Conservation (phyloP, 2,888 invertebrate genomes). For the Tetramorium bicarinatum region DNA sequence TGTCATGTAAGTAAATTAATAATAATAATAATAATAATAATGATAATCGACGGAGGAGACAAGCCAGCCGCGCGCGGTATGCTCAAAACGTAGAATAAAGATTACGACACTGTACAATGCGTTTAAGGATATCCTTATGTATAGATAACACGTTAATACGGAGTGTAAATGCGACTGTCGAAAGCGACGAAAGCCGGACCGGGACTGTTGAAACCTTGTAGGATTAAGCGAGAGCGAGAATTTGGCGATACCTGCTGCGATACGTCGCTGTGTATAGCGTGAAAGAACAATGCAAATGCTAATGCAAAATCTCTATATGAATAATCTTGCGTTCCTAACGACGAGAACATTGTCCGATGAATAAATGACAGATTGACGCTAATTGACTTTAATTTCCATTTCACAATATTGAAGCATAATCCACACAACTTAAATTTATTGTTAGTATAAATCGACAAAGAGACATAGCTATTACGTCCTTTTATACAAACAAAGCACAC, state of each 20-base stretch:
- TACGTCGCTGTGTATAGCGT: constrained; percentile 36
- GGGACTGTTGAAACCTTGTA: constrained; percentile 45
- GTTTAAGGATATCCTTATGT: constrained; percentile 73
- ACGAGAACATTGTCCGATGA: constrained; percentile 53
- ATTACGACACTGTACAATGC: constrained; percentile 74
- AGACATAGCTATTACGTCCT: not conserved
- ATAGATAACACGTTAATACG: constrained; percentile 59
- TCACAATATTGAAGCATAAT: constrained; percentile 8
- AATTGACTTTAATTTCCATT: constrained; percentile 51
- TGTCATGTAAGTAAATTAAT: constrained; percentile 40
- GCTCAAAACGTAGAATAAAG: constrained; percentile 82
- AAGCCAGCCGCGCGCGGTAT: constrained; percentile 82
- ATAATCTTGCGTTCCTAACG: constrained; percentile 55
- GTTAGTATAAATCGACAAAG: not conserved
- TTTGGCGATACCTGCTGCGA: constrained; percentile 36
- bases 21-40: constrained; percentile 41
- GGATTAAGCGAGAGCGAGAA: constrained; percentile 38
- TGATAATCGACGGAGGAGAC: constrained; percentile 44
- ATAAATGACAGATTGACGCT: constrained; percentile 56
- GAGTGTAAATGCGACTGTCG: constrained; percentile 49
- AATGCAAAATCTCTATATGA: constrained; percentile 42
- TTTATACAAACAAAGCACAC: constrained; percentile 6
- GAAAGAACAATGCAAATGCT: constrained; percentile 45
- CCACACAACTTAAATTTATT: constrained; percentile 2
- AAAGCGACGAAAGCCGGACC: constrained; percentile 27